Evolutionary conservation across 2,888 invertebrate genomes (phyloP), one percentile per base, ranked within the genome.

Genomic region (Eilema griseolum): DNA sequence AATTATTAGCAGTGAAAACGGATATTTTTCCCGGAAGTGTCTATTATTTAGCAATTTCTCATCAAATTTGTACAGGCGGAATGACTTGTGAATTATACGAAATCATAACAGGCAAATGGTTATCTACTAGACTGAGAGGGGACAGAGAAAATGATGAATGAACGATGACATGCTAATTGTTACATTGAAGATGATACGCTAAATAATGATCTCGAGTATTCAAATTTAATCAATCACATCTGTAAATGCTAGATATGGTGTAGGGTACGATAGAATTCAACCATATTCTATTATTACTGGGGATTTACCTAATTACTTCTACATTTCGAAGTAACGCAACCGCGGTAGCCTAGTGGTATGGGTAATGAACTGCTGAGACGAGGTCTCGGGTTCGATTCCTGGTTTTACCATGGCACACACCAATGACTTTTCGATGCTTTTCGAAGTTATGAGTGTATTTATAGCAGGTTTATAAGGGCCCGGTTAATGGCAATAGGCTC

Each of bases 111-210:
- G 52, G n/a, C 16, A 28, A 59, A 59, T 57, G 59, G 16, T 59
- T 52, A 52, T 52, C 10, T 52, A n/a, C 8, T 52, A 52, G 52
- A 10, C 20, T 52, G 52, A 52, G 52, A 52, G 52, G n/a, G 52
- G n/a, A 52, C n/a, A 52, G 1, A n/a, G n/a, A 26, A 4, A 20
- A 59, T 59, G 59, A 59, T 59, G 28, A 59, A 59, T 28, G 59
- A 26, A 28, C 59, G 59, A 59, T 59, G 59, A 59, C 24, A 28
- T 16, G 26, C 59, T 59, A 28, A 59, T 59, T 59, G 26, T 59
- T 61, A n/a, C 61, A 33, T 33, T 41, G 24, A 41, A 41, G 63
- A 23, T 20, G 52, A 52, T 52, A 52, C n/a, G 20, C 20, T 52
- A n/a, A n/a, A 52, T 52, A 26, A 59, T 59, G 20, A 59, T 59